Evolutionary conservation across 2,113 vertebrate species (phyloP), one percentile per base, ranked within the genome.

Genomic region (Ceuthmochares aereus): DNA sequence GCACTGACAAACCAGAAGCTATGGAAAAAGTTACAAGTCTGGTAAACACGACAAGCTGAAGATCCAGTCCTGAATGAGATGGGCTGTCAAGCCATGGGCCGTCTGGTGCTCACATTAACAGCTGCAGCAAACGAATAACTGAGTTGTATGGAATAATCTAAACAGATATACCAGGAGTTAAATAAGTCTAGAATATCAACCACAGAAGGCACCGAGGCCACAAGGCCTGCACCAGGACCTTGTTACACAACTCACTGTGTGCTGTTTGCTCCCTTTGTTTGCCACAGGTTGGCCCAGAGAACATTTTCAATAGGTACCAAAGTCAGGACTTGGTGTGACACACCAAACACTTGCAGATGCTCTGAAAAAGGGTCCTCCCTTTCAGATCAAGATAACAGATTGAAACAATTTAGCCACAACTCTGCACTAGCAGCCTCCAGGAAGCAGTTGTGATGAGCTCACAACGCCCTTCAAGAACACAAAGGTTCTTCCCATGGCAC

Each of bases 201-300:
- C 52, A 78, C 73, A 45, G 40, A 89, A 68, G 30, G 69, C 6
- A 79, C 2, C 52, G 81, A 82, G 63, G 63, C 76, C 64, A 78
- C 49, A 29, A 45, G 6, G 45, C 40, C 58, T 54, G 69, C 29
- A 21, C 12, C 3, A 3, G 30, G 40, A 60, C 34, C 47, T 36
- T 10, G 47, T 52, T 47, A 74, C 6, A 6, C 10, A 23, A 64
- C 2, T 16, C 9, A 26, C 30, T 72, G 37, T 0, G 0, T 23
- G 43, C 40, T 22, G 15, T 70, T 56, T 58, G 25, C 52, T 78
- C 63, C 36, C 36, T 34, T 43, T 34, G 55, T 72, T 27, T 64
- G 51, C 56, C 3, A 9, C 55, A 82, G 5, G 7, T 25, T 56
- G 21, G n/a, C 73, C 20, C 40, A 82, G 26, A 67, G 18, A 94